Evolutionary conservation across 2,797 vertebrate genomes (phyloP), one percentile per base, ranked within the genome.

Genomic region (Lacerta viridis): DNA sequence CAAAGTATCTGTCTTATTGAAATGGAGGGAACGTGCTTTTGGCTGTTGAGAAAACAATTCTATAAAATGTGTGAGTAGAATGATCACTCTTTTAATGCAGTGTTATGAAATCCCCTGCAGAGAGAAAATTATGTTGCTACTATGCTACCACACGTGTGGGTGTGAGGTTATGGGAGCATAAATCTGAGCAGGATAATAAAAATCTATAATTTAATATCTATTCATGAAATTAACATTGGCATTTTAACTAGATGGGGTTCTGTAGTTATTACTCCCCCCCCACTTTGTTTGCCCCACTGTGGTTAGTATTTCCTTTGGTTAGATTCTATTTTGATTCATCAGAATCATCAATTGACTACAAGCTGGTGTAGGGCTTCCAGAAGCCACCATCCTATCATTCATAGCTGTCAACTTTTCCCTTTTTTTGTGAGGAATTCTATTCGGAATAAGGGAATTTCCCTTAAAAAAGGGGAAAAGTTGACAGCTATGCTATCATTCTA

Each of bases 151-250:
- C 72, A 29, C 18, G 82, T 59, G 55, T 82, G 80, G 80, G 80
- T 50, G 87, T 50, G 41, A 68, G 72, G 72, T 68, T 77, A 77
- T 29, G 17, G 59, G n/a, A 66, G 8, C 11, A 88, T 88, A 77
- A 88, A 83, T 88, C 59, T 83, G 74, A 39, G 33, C 59, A 29
- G 41, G 80, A 88, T 88, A 83, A 88, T 88, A 77, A 88, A 87
- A 88, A 36, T 55, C 25, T 88, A 74, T 87, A 61, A 61, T 72
- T 88, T 87, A 39, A 83, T 68, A 83, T 77, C 61, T 76, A 27
- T 64, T 88, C 72, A 50, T 39, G 17, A 76, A 83, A 82, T 87
- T 83, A 87, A 74, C 59, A 83, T 36, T 77, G 87, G 29, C 29
- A 18, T n/a, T 80, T 55, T 59, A 17, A 20, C 18, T 33, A 46